phyloP scores from a whole-genome alignment of 2,113 vertebrate species.

The Albula glossodonta region DNA sequence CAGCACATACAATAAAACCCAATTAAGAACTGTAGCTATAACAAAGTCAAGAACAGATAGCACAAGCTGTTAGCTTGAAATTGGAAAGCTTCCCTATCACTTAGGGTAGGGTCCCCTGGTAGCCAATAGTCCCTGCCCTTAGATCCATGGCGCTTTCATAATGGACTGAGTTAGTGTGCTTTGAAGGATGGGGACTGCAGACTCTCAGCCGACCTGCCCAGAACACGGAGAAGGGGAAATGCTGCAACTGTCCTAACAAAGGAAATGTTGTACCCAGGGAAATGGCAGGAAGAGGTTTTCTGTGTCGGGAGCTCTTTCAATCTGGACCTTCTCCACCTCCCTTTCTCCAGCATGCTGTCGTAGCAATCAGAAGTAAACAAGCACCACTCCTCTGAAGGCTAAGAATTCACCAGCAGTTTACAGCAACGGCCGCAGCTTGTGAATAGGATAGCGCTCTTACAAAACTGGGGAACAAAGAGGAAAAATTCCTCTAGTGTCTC shows the following conservation, averaged over 20 bases:
- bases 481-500: no score
- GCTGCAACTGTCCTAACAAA: not conserved
- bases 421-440: no score
- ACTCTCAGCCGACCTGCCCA: not conserved
- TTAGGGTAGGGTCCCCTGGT: constrained; percentile 1
- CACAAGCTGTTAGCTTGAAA: no score
- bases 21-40: no score
- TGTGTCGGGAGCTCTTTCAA: not conserved
- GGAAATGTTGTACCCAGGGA: not conserved
- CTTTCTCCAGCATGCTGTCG: no score
- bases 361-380: constrained; percentile 53
- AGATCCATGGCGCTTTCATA: not conserved
- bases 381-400: not conserved
- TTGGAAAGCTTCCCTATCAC: not conserved
- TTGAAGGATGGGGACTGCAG: not conserved
- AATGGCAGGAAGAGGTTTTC: not conserved
- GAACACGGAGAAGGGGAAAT: not conserved
- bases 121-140: not conserved
- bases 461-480: no score
- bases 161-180: not conserved
- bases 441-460: no score
- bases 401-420: no score
- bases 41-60: no score
- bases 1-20: no score
- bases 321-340: no score